A percentile compares a stretch with the other conserved stretches of the same genome.
Evolutionary conservation across 2,888 invertebrate genomes (phyloP).

Genomic region (Imbricaverruca yamaguchii): DNA sequence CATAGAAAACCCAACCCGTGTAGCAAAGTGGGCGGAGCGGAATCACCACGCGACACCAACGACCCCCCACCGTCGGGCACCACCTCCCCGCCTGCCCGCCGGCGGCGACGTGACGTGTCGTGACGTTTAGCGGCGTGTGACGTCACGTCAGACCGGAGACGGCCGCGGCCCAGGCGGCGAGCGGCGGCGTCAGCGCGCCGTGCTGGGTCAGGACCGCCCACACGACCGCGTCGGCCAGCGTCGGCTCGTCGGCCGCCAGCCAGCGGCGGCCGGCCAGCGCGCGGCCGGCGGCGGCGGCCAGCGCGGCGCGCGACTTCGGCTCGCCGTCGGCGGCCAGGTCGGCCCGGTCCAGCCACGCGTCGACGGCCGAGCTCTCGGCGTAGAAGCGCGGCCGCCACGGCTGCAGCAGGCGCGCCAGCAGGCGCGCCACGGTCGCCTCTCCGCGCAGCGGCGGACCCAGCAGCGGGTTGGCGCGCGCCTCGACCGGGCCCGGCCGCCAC

Average conservation of each 20-base stretch:
- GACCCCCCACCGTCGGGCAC: too few relatives aligned
- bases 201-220: conserved; percentile 10
- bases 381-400: conserved; percentile 1
- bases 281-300: background rate
- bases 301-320: background rate
- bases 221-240: conserved; percentile 7
- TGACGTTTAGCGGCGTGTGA: background rate
- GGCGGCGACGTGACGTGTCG: too few relatives aligned
- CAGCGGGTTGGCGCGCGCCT: background rate
- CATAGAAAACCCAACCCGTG: too few relatives aligned
- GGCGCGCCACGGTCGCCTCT: background rate
- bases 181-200: background rate
- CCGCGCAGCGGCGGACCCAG: background rate
- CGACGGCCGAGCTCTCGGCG: conserved; percentile 3
- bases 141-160: background rate
- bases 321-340: background rate
- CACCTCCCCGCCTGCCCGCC: too few relatives aligned
- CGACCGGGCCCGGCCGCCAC: background rate
- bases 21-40: too few relatives aligned
- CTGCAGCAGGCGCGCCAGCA: conserved; percentile 17
- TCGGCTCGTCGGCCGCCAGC: background rate
- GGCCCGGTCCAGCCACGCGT: conserved; percentile 2
- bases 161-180: background rate
- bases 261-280: background rate
- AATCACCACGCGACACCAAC: too few relatives aligned